Evolutionary conservation across 2,888 invertebrate species (phyloP), one percentile per base, ranked within the genome.

Genomic region (Heliconius aoede): DNA sequence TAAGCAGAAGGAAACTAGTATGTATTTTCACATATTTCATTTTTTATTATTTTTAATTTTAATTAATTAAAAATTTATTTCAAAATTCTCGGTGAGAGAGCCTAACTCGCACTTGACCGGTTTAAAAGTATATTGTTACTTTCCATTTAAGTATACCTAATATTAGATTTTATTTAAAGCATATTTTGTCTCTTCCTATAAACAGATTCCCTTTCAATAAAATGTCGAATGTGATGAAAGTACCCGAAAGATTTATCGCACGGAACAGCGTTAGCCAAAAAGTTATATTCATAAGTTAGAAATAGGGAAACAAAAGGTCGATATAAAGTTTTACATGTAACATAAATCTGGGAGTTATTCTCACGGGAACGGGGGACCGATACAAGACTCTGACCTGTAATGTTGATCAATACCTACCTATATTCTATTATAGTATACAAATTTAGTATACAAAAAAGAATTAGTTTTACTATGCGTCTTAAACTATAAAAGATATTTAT

Each of bases 341-440:
- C 91, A 93, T 93, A 93, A 92, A 93, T 93, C 91, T 90, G 87
- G 86, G 87, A 92, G 92, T 91, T 92, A 93, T 93, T 92, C 92
- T 89, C 92, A 87, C 87, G 92, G 92, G 93, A 92, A 88, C 86
- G 86, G 87, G 89, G 81, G 78, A 78, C 76, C 76, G 77, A 74
- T 69, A 78, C 79, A 80, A 77, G 77, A 79, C 79, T 79, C 78
- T 78, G 69, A 75, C 74, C 76, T 77, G 69, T 69, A 72, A 67
- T 69, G 51, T 72, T 77, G 74, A 76, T 76, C 72, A 73, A 78
- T 78, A 64, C 76, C 71, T 78, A 64, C 76, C 71, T 58, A 55
- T 55, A 67, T 73, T 73, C 71, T 74, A 69, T 30, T 68, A 68
- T 13, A 30, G 13, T 28, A 68, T 72, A 32, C 18, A 46, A 51